These are phyloP conservation scores for Loxodonta africana DNA, from an alignment of 2,113 vertebrate species.

Conservation along the genomic window DNA sequence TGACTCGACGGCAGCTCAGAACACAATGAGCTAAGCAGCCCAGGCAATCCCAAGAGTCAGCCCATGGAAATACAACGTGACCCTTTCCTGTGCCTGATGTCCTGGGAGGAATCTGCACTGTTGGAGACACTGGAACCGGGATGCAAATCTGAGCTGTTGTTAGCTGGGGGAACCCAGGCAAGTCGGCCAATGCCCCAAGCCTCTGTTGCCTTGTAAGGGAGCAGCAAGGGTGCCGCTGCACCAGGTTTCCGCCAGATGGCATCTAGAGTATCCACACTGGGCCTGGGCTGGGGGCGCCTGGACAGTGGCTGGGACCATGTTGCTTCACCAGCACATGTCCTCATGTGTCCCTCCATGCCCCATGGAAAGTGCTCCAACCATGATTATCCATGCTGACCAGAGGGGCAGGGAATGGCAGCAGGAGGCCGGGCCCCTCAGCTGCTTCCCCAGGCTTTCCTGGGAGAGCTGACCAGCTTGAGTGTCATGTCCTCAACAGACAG, in stretches of 20 bases:
- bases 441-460: neutral
- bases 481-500: constrained; percentile 7
- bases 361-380: fast-evolving
- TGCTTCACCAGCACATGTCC: neutral
- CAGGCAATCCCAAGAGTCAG: fast-evolving
- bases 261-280: fast-evolving
- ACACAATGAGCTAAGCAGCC: neutral
- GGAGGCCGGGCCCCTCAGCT: neutral
- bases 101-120: fast-evolving
- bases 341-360: fast-evolving
- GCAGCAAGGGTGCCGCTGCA: fast-evolving
- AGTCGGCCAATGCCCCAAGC: neutral
- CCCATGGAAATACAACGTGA: fast-evolving
- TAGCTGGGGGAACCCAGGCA: fast-evolving
- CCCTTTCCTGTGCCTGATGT: neutral
- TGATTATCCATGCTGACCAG: fast-evolving
- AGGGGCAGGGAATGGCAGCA: neutral
- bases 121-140: fast-evolving
- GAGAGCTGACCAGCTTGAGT: neutral
- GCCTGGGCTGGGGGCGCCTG: neutral
- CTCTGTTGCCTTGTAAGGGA: neutral
- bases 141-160: neutral
- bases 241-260: fast-evolving
- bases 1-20: too few relatives aligned
- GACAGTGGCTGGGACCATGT: neutral